Evolutionary conservation across 2,113 vertebrate genomes (phyloP), one percentile per base, ranked within the genome.

Genomic region (Phalacrocorax carbo): DNA sequence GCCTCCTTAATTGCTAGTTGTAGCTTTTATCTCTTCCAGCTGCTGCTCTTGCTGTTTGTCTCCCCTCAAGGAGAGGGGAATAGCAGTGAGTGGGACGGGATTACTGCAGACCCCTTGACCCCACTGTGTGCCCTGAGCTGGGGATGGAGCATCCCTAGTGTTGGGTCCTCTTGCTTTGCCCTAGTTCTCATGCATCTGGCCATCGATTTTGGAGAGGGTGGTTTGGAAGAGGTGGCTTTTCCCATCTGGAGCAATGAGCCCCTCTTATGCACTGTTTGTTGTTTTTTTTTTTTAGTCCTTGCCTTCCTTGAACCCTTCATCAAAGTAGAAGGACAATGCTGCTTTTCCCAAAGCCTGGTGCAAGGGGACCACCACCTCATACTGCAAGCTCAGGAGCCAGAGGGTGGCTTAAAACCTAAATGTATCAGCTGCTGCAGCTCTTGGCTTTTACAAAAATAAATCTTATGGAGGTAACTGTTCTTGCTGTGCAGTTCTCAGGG

Each of bases 401-500:
- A 30, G 29, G 90, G 58, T 3, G 3, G 52, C 77, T 91, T 82
- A 78, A 84, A 90, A 38, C 75, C 82, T 72, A 94, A 96, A 94
- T 93, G 52, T 71, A 81, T 83, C 72, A 86, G 38, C 80, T 82
- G 52, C 92, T 84, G 83, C 82, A 95, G 88, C 65, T 90, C 65
- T 76, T 84, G 86, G 54, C 77, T 96, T 88, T 79, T 61, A 77
- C 30, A 82, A 17, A 90, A 94, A 89, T 87, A 95, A 87, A 95
- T 82, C 83, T 92, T 82, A 57, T 0, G 1, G 88, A 82, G 40
- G 54, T 93, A 94, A 93, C 83, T 91, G 10, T 38, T 92, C 86
- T 69, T 85, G 68, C 91, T 77, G 66, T 65, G 54, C 32, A 42
- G 14, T 76, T 91, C 84, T 80, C 32, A 5, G 38, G n/a, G 38